These are phyloP conservation scores for Cariama cristata DNA, from an alignment of 2,113 vertebrate genomes.

Conservation along the genomic window DNA sequence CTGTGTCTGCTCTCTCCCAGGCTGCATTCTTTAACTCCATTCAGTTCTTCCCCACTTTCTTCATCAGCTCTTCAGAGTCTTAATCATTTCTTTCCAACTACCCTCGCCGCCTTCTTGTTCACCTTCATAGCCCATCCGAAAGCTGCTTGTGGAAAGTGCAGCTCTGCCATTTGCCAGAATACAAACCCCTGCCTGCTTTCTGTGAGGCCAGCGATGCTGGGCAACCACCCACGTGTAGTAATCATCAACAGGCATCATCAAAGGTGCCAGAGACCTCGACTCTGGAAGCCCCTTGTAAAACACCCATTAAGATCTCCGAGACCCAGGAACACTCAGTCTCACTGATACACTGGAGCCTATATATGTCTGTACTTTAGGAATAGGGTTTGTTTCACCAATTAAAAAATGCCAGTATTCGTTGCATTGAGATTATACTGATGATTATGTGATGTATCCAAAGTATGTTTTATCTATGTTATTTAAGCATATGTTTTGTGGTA, in stretches of 20 bases:
- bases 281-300: neutral
- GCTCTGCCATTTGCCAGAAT: neutral
- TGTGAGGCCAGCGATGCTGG: neutral
- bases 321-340: neutral
- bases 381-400: neutral
- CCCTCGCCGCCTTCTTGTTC: rapidly evolving
- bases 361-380: neutral
- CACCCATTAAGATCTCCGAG: neutral
- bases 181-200: neutral
- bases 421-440: neutral
- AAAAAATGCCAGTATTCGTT: neutral
- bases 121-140: neutral
- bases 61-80: neutral
- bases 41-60: neutral
- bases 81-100: neutral
- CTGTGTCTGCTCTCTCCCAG: neutral
- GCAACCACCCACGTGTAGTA: neutral
- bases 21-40: neutral
- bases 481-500: neutral
- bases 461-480: neutral
- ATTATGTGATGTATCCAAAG: neutral
- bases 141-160: neutral
- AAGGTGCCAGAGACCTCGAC: neutral
- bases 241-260: neutral
- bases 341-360: neutral